Percentiles rank a stretch among this genome's conserved stretches.
phyloP scores from a whole-genome alignment of 1,140 invertebrate species.

The Mylabris phalerata region DNA sequence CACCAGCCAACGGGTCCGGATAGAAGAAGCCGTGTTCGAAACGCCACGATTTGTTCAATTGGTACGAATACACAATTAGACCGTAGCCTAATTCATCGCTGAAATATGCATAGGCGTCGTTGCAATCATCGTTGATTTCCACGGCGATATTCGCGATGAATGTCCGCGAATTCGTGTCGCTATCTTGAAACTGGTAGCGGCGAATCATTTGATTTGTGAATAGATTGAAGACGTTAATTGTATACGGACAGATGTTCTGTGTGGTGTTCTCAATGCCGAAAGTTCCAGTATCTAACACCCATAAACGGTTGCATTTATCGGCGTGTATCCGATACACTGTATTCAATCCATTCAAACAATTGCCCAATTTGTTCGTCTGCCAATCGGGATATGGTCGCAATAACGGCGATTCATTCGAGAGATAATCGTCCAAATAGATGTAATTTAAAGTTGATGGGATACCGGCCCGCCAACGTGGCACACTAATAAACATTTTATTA shows the following conservation, averaged over 20 bases:
- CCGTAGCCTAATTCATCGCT: slow-evolving; percentile 76
- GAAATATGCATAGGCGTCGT: slow-evolving; percentile 72
- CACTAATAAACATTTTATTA: slow-evolving; percentile 69
- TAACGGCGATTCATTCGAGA: slow-evolving; percentile 57
- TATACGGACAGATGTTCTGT: slow-evolving; percentile 59
- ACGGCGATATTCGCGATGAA: slow-evolving; percentile 78
- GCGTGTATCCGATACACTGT: slow-evolving; percentile 69
- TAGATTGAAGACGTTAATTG: slow-evolving; percentile 69
- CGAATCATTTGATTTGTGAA: slow-evolving; percentile 62
- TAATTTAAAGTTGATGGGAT: slow-evolving; percentile 76
- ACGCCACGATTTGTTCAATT: slow-evolving; percentile 68
- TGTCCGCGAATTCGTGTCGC: slow-evolving; percentile 66
- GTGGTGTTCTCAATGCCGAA: slow-evolving; percentile 67
- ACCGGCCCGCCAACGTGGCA: slow-evolving; percentile 62
- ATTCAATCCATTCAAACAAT: slow-evolving; percentile 63
- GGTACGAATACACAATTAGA: slow-evolving; percentile 69
- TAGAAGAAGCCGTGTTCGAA: slow-evolving; percentile 68
- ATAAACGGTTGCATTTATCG: slow-evolving; percentile 68
- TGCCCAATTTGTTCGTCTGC: slow-evolving; percentile 63
- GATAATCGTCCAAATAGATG: slow-evolving; percentile 56
- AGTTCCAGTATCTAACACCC: slow-evolving; percentile 75
- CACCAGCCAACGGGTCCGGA: slow-evolving; percentile 68
- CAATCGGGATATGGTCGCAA: slow-evolving; percentile 71
- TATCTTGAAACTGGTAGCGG: slow-evolving; percentile 59
- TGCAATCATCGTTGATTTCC: slow-evolving; percentile 65